phyloP scores from a whole-genome alignment of 1,140 invertebrate species.

The Tetramorium alpestre region DNA sequence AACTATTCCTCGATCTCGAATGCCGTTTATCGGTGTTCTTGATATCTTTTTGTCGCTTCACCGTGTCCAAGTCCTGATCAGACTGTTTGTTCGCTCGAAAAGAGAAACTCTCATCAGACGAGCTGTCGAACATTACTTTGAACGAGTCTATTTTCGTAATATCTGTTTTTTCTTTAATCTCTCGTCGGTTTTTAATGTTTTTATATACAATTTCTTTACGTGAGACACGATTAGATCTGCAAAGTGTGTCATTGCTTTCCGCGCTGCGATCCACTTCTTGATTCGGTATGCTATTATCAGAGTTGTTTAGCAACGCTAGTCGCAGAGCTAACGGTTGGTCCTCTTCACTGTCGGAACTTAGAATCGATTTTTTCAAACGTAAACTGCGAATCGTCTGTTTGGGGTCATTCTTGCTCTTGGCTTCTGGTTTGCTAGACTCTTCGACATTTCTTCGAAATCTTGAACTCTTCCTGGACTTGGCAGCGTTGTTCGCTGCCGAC shows the following conservation, averaged over 20 bases:
- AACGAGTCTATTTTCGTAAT: conserved; percentile 73
- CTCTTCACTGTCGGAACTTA: conserved; percentile 72
- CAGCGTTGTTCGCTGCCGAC: background rate
- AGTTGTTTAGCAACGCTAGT: background rate
- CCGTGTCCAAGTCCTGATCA: conserved; percentile 56
- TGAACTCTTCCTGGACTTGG: background rate
- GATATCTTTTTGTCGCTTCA: background rate
- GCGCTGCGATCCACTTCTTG: conserved; percentile 43
- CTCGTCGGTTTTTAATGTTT: conserved; percentile 74
- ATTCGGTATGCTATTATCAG: background rate
- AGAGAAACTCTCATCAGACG: conserved; percentile 83
- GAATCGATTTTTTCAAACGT: conserved; percentile 60
- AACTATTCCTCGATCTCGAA: background rate
- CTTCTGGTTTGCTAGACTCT: background rate
- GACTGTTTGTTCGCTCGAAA: conserved; percentile 72
- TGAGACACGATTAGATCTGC: conserved; percentile 63
- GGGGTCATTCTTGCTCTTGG: background rate
- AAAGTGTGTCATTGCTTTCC: conserved; percentile 10
- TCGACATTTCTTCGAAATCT: background rate
- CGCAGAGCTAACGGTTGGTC: conserved; percentile 67
- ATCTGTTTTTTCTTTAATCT: conserved; percentile 78
- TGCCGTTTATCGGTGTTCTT: conserved; percentile 21
- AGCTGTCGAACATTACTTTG: conserved; percentile 80
- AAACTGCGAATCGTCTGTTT: background rate
- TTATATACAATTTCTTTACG: conserved; percentile 68